phyloP scores from a whole-genome alignment of 2,113 vertebrate genomes.

The Meleagris gallopavo region DNA sequence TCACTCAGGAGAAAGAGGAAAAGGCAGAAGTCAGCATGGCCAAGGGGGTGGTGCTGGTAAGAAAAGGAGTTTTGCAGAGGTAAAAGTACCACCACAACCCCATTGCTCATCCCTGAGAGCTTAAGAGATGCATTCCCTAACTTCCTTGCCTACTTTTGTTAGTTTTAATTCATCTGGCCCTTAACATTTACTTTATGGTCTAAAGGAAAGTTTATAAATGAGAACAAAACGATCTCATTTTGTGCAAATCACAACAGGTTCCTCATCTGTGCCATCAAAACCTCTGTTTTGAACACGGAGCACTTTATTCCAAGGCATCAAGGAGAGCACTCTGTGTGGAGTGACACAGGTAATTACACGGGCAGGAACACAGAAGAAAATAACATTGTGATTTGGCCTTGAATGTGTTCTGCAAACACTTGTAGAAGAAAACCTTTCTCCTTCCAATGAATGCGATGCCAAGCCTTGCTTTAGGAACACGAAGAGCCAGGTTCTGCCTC shows the following conservation, averaged over 20 bases:
- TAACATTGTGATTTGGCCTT: background rate
- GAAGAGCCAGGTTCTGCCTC: background rate
- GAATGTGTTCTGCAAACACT: background rate
- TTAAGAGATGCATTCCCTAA: background rate
- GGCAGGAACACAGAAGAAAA: background rate
- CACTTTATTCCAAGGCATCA: background rate
- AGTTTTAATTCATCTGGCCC: background rate
- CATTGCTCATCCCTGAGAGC: background rate
- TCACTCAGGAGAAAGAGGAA: background rate
- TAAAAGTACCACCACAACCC: background rate
- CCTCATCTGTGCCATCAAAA: background rate
- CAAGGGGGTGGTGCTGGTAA: background rate
- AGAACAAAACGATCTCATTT: background rate
- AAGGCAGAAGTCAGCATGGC: background rate
- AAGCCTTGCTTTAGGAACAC: background rate
- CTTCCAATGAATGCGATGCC: background rate
- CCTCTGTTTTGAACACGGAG: background rate
- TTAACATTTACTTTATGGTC: background rate
- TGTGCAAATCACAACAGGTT: background rate
- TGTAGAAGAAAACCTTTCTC: background rate
- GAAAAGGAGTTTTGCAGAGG: background rate
- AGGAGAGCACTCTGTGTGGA: background rate
- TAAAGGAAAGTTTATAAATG: background rate
- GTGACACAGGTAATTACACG: background rate
- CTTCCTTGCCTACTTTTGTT: background rate